Percentiles rank a stretch among this genome's conserved stretches.
Conservation (phyloP, 2,888 invertebrate species). For the Kuschelorhynchus macadamiae region DNA sequence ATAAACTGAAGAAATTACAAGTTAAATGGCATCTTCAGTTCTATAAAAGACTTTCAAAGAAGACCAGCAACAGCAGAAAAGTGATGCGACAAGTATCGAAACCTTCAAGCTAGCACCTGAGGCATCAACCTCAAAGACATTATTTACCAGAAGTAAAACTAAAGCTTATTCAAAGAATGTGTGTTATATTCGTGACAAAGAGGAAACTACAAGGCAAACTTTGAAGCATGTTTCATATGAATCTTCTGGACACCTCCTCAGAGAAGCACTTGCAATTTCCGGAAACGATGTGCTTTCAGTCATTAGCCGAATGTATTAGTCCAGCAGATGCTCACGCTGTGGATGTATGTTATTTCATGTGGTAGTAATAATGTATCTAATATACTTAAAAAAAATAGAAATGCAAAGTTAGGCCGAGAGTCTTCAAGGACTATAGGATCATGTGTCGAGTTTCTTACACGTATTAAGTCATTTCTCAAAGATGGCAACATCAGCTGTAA, state of each 20-base stretch:
- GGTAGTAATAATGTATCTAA: background rate
- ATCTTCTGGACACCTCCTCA: background rate
- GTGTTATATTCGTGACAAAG: background rate
- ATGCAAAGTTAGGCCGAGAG: too few species aligned
- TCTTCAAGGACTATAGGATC: background rate
- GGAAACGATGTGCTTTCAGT: background rate
- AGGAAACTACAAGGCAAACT: too few species aligned
- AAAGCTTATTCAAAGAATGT: too few species aligned
- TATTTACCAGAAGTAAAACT: too few species aligned
- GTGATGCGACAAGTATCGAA: too few species aligned
- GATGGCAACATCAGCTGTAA: background rate
- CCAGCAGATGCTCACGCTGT: constrained; percentile 1
- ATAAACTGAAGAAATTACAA: too few species aligned
- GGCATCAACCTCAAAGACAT: too few species aligned
- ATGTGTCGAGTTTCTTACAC: background rate
- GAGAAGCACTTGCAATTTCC: background rate
- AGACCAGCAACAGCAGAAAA: too few species aligned
- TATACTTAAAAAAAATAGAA: too few species aligned
- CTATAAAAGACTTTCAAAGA: too few species aligned
- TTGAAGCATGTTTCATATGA: background rate
- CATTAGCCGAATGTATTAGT: background rate
- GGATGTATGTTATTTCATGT: background rate
- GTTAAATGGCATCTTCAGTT: too few species aligned
- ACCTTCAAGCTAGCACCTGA: background rate
- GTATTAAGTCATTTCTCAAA: background rate